Conservation (phyloP, 2,797 vertebrate genomes). For the Takifugu ocellatus region DNA sequence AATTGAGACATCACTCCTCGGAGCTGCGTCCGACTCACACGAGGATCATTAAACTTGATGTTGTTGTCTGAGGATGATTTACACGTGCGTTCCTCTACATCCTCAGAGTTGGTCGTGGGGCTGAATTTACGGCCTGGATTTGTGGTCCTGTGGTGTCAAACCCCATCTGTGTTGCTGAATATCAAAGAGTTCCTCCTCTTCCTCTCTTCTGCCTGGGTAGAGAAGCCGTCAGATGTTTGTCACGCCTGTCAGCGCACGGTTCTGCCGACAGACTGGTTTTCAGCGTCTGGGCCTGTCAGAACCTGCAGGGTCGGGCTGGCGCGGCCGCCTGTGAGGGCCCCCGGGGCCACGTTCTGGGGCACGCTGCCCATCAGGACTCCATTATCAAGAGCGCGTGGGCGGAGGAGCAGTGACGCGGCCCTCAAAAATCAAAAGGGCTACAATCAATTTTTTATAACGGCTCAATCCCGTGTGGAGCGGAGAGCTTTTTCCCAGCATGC, state of each 20-base stretch:
- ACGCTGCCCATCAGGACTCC: conserved; percentile 25
- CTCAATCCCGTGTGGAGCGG: conserved; percentile 8
- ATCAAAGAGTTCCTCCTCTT: neutral
- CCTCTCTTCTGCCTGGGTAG: conserved; percentile 6
- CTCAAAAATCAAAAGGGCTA: neutral
- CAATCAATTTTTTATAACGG: neutral
- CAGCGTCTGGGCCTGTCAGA: conserved; percentile 14
- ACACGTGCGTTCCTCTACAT: neutral
- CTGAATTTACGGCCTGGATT: conserved; percentile 9
- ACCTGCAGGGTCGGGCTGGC: conserved; percentile 13
- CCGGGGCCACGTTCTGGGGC: no score
- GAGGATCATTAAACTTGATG: neutral
- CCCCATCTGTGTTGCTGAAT: neutral
- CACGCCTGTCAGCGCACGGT: conserved; percentile 24
- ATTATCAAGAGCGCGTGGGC: conserved; percentile 19
- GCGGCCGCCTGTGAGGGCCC: conserved; percentile 1
- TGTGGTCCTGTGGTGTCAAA: neutral
- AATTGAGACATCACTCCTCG: no score
- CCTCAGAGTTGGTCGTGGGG: neutral
- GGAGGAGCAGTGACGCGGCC: conserved; percentile 1
- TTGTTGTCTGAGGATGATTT: conserved; percentile 20
- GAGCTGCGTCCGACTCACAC: neutral
- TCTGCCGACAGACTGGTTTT: conserved; percentile 35
- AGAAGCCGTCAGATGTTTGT: conserved; percentile 17
- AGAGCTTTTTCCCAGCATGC: conserved; percentile 11